phyloP scores from a whole-genome alignment of 1,140 invertebrate genomes.

The Halictus rubicundus region DNA sequence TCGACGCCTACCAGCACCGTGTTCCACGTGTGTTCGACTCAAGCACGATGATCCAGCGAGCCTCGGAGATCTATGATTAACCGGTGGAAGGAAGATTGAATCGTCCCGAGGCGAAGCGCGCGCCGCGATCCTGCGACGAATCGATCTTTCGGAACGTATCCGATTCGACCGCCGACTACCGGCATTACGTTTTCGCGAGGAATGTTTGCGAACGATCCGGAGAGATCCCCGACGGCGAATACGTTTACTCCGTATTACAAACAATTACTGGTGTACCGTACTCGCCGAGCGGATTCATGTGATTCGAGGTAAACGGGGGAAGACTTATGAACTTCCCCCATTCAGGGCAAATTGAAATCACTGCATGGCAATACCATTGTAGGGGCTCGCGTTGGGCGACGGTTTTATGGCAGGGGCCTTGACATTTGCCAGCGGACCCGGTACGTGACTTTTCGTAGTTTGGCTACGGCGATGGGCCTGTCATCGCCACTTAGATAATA shows the following conservation, averaged over 20 bases:
- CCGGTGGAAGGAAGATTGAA: conserved; percentile 32
- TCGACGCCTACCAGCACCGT: neutral
- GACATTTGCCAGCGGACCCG: no score
- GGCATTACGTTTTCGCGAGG: neutral
- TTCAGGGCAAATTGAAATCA: no score
- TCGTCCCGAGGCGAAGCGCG: conserved; percentile 34
- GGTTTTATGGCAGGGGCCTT: no score
- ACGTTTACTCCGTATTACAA: neutral
- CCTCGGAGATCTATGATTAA: conserved; percentile 45
- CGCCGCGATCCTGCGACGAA: conserved; percentile 40
- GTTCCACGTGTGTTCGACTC: neutral
- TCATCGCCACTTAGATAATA: no score
- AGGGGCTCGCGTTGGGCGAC: no score
- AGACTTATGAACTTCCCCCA: no score
- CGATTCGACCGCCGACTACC: neutral
- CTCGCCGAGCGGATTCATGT: neutral
- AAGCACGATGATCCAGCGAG: neutral
- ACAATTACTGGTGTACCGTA: neutral
- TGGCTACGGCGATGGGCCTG: no score
- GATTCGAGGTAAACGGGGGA: neutral
- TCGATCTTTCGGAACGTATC: conserved; percentile 33
- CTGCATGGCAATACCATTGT: no score
- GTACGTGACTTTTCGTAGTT: no score
- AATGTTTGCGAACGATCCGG: neutral
- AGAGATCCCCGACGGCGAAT: neutral